Evolutionary conservation across 2,888 invertebrate species (phyloP), one percentile per base, ranked within the genome.

Genomic region (Macrosoma leucophasiata): DNA sequence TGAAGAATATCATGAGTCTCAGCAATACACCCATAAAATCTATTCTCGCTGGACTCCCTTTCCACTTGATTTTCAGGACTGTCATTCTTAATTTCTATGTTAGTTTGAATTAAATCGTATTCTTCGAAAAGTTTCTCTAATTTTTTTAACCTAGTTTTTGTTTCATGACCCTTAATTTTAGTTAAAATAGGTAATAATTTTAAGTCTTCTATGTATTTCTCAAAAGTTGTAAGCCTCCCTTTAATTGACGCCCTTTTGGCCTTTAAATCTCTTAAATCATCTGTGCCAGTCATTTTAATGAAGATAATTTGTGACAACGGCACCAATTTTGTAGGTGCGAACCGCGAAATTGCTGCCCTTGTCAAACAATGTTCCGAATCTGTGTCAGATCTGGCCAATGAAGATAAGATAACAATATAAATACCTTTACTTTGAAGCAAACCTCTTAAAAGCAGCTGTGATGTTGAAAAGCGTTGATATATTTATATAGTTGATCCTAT

Each of bases 151-250:
- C 30, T 22, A 3, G 23, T 17, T 15, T 30, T 30, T 17, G 17
- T 23, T 15, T 30, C 30, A 23, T 24, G 15, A 24, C 11, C 7
- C n/a, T 31, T 15, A 2, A 31, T 2, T 17, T 31, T 31, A 1
- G 17, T 31, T 11, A 31, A 23, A 13, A 12, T 13, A 13, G 24
- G 2, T 13, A 31, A n/a, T 24, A 3, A 8, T 13, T 31, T 23
- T 18, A 31, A 24, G 12, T 31, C 24, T 2, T 17, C 18, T 3
- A 31, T 6, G 24, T 31, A 31, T 12, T 31, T 31, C 18, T 31
- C 31, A 13, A 31, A 31, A 8, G 24, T 18, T 8, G 31, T 31
- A 13, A 31, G 24, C 31, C 31, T 31, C 3, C 31, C 31, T 18
- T 31, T 24, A 5, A 31, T n/a, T 8, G 24, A 24, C 11, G 31